Evolutionary conservation across 92 coral and sea anemone species (phyloP).

Genomic region (Actinostola sp.): DNA sequence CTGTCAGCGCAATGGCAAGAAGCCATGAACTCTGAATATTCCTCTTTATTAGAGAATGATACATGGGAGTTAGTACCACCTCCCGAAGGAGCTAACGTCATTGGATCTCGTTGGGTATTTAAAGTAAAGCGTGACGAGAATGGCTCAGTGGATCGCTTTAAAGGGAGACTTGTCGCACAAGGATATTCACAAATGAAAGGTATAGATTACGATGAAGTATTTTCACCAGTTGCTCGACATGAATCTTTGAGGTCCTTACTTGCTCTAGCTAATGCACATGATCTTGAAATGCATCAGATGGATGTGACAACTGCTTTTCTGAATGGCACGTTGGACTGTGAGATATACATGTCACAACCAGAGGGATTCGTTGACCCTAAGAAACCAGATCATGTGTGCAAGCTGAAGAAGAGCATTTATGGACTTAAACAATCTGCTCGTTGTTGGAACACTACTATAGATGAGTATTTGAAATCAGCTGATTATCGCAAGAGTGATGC

Average conservation of each 20-base stretch:
- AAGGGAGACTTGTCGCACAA: constrained; percentile 68
- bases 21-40: constrained; percentile 57
- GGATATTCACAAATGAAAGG: constrained; percentile 71
- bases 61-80: constrained; percentile 66
- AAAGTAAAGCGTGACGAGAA: constrained; percentile 59
- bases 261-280: constrained; percentile 61
- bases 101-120: constrained; percentile 66
- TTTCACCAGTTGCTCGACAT: constrained; percentile 61
- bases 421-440: constrained; percentile 62
- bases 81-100: constrained; percentile 50
- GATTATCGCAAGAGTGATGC: constrained; percentile 40
- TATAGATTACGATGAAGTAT: constrained; percentile 63
- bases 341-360: constrained; percentile 64
- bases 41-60: constrained; percentile 49
- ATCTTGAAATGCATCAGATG: constrained; percentile 57
- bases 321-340: constrained; percentile 58
- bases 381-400: constrained; percentile 62
- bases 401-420: constrained; percentile 60
- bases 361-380: constrained; percentile 55
- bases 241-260: constrained; percentile 55
- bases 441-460: constrained; percentile 61
- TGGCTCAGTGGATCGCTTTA: constrained; percentile 55
- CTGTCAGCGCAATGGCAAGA: constrained; percentile 56
- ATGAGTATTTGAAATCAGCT: constrained; percentile 41
- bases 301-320: constrained; percentile 51